phyloP scores from a whole-genome alignment of 2,113 vertebrate genomes.

The Malurus elegans region DNA sequence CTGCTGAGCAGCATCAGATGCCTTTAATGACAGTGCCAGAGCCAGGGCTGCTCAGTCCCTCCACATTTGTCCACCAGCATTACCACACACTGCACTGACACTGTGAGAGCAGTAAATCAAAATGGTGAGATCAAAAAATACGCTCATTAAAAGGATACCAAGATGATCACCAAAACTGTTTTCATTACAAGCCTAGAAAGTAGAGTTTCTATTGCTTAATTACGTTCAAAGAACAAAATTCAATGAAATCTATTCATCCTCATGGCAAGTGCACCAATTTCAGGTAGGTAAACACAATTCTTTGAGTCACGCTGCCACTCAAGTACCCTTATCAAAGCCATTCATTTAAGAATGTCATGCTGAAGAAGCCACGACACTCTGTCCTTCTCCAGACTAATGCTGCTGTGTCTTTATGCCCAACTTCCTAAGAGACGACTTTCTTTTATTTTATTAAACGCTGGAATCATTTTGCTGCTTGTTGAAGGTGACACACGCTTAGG shows the following conservation, averaged over 20 bases:
- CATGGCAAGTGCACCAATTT: background rate
- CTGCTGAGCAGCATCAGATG: background rate
- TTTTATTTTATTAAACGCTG: slow-evolving; percentile 25
- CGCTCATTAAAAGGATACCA: background rate
- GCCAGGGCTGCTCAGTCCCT: background rate
- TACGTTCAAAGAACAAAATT: background rate
- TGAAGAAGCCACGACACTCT: background rate
- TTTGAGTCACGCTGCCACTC: background rate
- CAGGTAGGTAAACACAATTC: background rate
- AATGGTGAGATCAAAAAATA: background rate
- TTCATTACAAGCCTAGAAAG: background rate
- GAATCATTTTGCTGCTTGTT: slow-evolving; percentile 1
- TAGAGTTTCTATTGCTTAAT: background rate
- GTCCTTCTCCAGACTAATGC: background rate
- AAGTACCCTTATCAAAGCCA: background rate
- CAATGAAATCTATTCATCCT: background rate
- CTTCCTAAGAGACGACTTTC: background rate
- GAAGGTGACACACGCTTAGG: slow-evolving; percentile 31
- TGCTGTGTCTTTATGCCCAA: background rate
- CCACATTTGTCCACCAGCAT: background rate
- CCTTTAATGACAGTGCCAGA: background rate
- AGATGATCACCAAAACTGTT: background rate
- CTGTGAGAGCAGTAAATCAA: background rate
- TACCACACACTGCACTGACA: background rate
- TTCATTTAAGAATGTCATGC: background rate